phyloP scores from a whole-genome alignment of 1,140 invertebrate genomes.

The Atta colombica region DNA sequence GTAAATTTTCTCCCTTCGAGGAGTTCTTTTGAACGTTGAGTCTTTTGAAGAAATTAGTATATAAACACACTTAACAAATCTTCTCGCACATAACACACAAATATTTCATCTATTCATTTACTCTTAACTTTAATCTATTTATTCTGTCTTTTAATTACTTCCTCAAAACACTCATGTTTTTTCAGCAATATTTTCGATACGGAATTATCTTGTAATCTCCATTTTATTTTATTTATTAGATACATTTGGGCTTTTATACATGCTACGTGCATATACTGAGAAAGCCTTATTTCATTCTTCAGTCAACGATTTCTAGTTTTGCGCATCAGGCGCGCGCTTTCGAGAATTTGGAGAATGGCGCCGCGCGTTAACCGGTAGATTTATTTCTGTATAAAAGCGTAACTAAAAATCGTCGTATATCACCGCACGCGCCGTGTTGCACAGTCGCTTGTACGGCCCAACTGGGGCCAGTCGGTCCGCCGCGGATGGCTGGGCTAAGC shows the following conservation, averaged over 20 bases:
- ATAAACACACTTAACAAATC: not conserved
- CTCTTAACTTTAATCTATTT: too few relatives aligned
- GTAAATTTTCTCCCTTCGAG: not conserved
- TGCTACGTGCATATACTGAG: not conserved
- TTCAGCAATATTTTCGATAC: not conserved
- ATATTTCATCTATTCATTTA: not conserved
- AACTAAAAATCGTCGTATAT: slow-evolving; percentile 82
- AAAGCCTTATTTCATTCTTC: not conserved
- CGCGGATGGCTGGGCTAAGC: slow-evolving; percentile 70
- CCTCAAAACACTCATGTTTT: not conserved
- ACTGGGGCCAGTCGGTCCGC: slow-evolving; percentile 78
- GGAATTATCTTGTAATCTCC: not conserved
- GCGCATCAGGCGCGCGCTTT: slow-evolving; percentile 49
- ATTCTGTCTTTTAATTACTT: not conserved
- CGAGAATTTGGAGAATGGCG: slow-evolving; percentile 76
- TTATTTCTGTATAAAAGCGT: slow-evolving; percentile 82
- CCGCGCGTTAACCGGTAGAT: slow-evolving; percentile 78
- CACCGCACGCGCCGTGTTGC: slow-evolving; percentile 75
- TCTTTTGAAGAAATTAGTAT: not conserved
- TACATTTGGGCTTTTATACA: not conserved
- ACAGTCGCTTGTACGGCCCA: slow-evolving; percentile 74
- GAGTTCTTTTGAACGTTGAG: not conserved
- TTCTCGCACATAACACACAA: not conserved
- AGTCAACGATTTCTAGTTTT: not conserved
- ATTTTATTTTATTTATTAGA: not conserved